These are phyloP conservation scores for Drosophila fungiperda DNA, from an alignment of 2,888 invertebrate genomes.

Conservation along the genomic window DNA sequence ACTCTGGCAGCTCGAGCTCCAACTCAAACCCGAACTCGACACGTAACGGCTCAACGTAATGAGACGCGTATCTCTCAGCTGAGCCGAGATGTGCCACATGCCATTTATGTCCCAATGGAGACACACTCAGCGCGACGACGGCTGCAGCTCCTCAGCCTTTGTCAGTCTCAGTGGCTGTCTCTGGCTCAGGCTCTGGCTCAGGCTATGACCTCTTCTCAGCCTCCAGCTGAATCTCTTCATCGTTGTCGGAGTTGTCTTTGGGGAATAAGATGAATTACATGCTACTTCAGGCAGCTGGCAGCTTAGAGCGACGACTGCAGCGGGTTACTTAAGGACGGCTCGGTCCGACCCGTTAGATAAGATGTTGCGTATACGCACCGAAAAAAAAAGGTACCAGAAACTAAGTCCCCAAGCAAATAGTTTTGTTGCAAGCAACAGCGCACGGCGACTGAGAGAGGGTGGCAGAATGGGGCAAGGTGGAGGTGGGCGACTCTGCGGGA, in stretches of 20 bases:
- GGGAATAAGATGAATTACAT: constrained; percentile 83
- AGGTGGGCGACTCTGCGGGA: constrained; percentile 32
- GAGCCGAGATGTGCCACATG: constrained; percentile 62
- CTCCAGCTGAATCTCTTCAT: constrained; percentile 24
- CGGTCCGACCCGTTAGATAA: constrained; percentile 56
- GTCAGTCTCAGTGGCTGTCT: constrained; percentile 9
- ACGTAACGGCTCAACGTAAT: constrained; percentile 69
- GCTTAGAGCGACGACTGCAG: constrained; percentile 48
- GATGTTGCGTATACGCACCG: constrained; percentile 59
- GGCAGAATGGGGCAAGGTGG: not conserved
- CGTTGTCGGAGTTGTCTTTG: constrained; percentile 61
- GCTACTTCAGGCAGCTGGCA: constrained; percentile 72
- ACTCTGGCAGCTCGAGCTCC: constrained; percentile 1
- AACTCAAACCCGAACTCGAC: constrained; percentile 40
- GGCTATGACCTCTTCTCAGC: not conserved
- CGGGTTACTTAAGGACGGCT: constrained; percentile 35
- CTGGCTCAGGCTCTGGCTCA: constrained; percentile 18
- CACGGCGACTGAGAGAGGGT: not conserved
- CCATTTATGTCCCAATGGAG: constrained; percentile 79
- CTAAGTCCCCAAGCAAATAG: constrained; percentile 81
- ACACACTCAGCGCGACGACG: constrained; percentile 72
- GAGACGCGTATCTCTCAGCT: constrained; percentile 67
- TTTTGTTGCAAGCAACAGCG: constrained; percentile 51
- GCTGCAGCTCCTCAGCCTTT: not conserved
- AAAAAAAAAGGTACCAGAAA: constrained; percentile 71